Evolutionary conservation across 2,888 invertebrate genomes (phyloP).

Genomic region (Aquatica leii): DNA sequence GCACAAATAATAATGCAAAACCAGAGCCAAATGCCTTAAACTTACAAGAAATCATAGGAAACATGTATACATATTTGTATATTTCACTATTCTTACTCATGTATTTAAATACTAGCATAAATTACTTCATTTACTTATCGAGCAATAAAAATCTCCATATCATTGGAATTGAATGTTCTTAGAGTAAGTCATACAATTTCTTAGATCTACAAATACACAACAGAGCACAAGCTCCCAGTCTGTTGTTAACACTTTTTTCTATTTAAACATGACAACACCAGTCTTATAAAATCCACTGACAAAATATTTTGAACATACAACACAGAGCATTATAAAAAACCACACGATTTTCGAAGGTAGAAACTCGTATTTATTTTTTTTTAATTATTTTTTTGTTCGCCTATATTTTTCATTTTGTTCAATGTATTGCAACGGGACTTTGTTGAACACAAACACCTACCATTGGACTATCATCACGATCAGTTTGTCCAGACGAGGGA

Average conservation of each 20-base stretch:
- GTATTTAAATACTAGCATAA: conserved; percentile 60
- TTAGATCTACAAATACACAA: conserved; percentile 41
- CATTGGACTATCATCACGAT: conserved; percentile 81
- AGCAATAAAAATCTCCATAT: conserved; percentile 47
- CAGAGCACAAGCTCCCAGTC: conserved; percentile 45
- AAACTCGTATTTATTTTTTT: conserved; percentile 11
- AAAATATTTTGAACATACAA: conserved; percentile 32
- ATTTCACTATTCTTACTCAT: conserved; percentile 56
- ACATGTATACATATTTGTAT: conserved; percentile 58
- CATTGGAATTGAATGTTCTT: conserved; percentile 37
- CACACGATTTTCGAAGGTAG: conserved; percentile 21
- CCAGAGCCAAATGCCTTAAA: conserved; percentile 54
- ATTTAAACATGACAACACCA: conserved; percentile 18
- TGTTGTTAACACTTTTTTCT: conserved; percentile 36
- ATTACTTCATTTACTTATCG: conserved; percentile 57
- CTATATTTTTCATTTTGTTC: conserved; percentile 46
- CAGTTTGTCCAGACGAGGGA: conserved; percentile 55
- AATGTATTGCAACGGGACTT: conserved; percentile 92
- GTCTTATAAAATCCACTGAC: conserved; percentile 31
- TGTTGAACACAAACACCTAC: conserved; percentile 90
- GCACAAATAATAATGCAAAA: conserved; percentile 33
- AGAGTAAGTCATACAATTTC: conserved; percentile 24
- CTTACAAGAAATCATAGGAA: conserved; percentile 56
- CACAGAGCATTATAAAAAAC: conserved; percentile 34
- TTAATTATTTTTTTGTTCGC: conserved; percentile 24